Percentiles rank a stretch among this genome's conserved stretches.
Conservation (phyloP, 2,888 invertebrate species). For the Cyrtodaria siliqua region DNA sequence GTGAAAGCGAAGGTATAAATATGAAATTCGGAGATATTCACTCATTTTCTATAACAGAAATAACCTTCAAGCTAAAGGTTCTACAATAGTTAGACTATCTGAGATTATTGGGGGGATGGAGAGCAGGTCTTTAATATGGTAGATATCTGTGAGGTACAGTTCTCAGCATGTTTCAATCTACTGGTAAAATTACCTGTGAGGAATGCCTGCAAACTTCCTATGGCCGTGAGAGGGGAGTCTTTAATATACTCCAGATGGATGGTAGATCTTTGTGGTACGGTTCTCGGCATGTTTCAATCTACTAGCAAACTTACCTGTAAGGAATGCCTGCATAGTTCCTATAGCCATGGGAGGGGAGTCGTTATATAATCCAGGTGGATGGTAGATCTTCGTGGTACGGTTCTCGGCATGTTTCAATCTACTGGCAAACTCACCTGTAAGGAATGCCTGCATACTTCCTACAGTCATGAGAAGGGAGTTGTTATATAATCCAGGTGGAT, state of each 20-base stretch:
- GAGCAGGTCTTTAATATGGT: no score
- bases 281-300: slow-evolving; percentile 96
- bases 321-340: slow-evolving; percentile 92
- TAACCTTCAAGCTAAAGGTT: no score
- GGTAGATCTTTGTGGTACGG: slow-evolving; percentile 89
- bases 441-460: slow-evolving; percentile 92
- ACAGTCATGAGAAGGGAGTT: slow-evolving; percentile 97
- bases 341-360: slow-evolving; percentile 97
- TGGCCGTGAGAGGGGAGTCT: slow-evolving; percentile 96
- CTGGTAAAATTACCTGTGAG: slow-evolving; percentile 71
- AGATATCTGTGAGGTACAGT: not conserved
- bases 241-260: slow-evolving; percentile 92
- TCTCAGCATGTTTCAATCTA: not conserved
- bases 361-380: slow-evolving; percentile 92
- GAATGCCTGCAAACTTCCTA: slow-evolving; percentile 93
- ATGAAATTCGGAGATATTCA: no score
- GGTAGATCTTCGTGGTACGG: slow-evolving; percentile 89
- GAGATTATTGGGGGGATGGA: no score
- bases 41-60: no score
- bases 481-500: slow-evolving; percentile 92
- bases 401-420: slow-evolving; percentile 96
- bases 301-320: slow-evolving; percentile 90
- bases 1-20: no score
- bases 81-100: no score
- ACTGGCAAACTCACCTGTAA: slow-evolving; percentile 90